These are phyloP conservation scores for Whitmania pigra DNA, from an alignment of 1,140 invertebrate species.

Conservation along the genomic window DNA sequence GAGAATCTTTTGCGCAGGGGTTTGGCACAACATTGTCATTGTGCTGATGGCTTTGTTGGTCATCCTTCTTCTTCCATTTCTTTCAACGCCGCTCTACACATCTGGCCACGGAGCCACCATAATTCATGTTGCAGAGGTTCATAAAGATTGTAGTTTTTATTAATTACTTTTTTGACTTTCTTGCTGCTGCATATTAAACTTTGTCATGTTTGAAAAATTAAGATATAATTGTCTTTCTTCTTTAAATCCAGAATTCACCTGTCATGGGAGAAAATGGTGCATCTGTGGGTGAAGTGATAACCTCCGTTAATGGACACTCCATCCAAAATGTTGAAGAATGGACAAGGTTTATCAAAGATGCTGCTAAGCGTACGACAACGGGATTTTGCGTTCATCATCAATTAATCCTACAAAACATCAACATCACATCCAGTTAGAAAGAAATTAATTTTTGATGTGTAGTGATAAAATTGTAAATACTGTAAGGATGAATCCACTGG, in stretches of 20 bases:
- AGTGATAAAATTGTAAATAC: no score
- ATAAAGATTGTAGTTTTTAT: slow-evolving; percentile 16
- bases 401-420: slow-evolving; percentile 32
- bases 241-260: slow-evolving; percentile 44
- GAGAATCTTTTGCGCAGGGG: slow-evolving; percentile 75
- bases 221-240: neutral
- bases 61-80: slow-evolving; percentile 55
- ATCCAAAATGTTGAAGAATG: slow-evolving; percentile 57
- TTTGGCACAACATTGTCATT: slow-evolving; percentile 88
- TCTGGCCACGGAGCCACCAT: slow-evolving; percentile 62
- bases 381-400: slow-evolving; percentile 37
- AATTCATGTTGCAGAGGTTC: slow-evolving; percentile 52
- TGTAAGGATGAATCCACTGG: no score
- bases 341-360: slow-evolving; percentile 57
- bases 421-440: slow-evolving; percentile 31
- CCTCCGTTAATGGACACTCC: slow-evolving; percentile 63
- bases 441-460: neutral
- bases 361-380: slow-evolving; percentile 38
- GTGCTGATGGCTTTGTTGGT: slow-evolving; percentile 58
- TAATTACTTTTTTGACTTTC: neutral
- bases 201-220: no score
- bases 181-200: no score
- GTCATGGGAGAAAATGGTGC: slow-evolving; percentile 64
- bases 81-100: slow-evolving; percentile 63
- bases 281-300: slow-evolving; percentile 57